Evolutionary conservation across 2,888 invertebrate genomes (phyloP).

Genomic region (Emmelina monodactyla): DNA sequence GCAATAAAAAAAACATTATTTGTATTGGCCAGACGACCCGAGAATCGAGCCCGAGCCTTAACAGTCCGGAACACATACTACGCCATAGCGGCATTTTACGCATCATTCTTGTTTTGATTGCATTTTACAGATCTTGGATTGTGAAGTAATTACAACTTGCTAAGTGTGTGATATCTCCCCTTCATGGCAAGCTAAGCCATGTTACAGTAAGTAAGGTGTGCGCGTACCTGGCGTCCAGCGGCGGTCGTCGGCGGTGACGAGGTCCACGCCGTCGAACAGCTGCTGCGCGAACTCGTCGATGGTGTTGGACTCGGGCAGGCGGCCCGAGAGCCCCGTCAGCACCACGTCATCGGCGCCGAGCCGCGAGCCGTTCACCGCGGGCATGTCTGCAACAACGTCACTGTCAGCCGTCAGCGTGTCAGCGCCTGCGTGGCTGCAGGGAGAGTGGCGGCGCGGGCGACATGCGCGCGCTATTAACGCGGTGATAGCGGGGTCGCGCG

Average conservation of each 20-base stretch:
- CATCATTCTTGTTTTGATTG: too few relatives aligned
- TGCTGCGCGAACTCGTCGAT: slow-evolving; percentile 94
- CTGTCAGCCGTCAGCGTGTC: slow-evolving; percentile 24
- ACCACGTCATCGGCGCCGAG: slow-evolving; percentile 71
- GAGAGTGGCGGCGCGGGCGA: slow-evolving; percentile 28
- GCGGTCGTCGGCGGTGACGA: slow-evolving; percentile 91
- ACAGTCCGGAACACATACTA: too few relatives aligned
- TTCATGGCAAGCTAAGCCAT: too few relatives aligned
- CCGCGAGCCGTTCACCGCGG: slow-evolving; percentile 39
- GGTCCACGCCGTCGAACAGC: slow-evolving; percentile 88
- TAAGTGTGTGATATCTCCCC: too few relatives aligned
- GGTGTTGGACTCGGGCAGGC: slow-evolving; percentile 89
- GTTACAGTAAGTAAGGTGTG: too few relatives aligned
- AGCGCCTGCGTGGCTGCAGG: slow-evolving; percentile 25
- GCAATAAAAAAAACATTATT: too few relatives aligned
- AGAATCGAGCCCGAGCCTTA: too few relatives aligned
- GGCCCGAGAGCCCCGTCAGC: slow-evolving; percentile 84
- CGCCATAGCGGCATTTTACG: too few relatives aligned
- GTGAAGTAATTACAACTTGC: too few relatives aligned
- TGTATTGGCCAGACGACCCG: too few relatives aligned
- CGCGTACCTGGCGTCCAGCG: slow-evolving; percentile 85
- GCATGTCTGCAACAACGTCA: slow-evolving; percentile 29
- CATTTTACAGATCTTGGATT: too few relatives aligned
- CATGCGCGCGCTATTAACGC: slow-evolving; percentile 35
- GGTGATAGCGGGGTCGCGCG: slow-evolving; percentile 45